Evolutionary conservation across 1,140 invertebrate species (phyloP), one percentile per base, ranked within the genome.

Genomic region (Aricia agestis): DNA sequence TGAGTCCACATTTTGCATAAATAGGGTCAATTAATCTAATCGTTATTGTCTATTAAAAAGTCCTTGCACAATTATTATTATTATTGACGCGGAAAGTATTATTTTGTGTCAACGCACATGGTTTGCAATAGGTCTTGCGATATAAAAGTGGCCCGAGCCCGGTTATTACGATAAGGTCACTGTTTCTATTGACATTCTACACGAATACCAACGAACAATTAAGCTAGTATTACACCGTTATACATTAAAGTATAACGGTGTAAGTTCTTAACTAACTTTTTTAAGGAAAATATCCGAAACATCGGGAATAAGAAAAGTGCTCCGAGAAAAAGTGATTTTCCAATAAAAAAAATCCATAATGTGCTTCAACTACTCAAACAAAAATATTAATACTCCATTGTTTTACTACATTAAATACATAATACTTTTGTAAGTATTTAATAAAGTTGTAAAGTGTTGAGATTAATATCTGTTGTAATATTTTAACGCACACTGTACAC

Each of bases 131-230:
- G 59, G 6, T 18, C 18, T 11, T 18, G 59, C 59, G 59, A 18
- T 63, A 63, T 17, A 59, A 17, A 58, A 18, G 19, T 63, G 59
- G 18, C 59, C 59, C 11, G 7, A 31, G 59, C 10, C 3, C 58
- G 13, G 5, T 9, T 17, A 63, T 63, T 63, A 63, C 59, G 17
- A 63, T 63, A 63, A 63, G 59, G 59, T 63, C 59, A 63, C 17
- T 25, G 59, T 25, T 63, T 63, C 59, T 63, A 63, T 63, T 63
- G 59, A 63, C 59, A 63, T 63, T 63, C 10, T 52, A 52, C 45
- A 19, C 18, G 10, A 63, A 63, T 15, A 63, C 19, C 18, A 63
- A 63, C 59, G 59, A 19, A 63, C 59, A 63, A 25, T 63, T 63
- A 19, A 63, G 18, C 4, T 63, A 25, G n/a, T n/a, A n/a, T n/a